Base-by-base conservation (phyloP, 2,888 invertebrate genomes). In the Stenolophus ochropezus region DNA sequence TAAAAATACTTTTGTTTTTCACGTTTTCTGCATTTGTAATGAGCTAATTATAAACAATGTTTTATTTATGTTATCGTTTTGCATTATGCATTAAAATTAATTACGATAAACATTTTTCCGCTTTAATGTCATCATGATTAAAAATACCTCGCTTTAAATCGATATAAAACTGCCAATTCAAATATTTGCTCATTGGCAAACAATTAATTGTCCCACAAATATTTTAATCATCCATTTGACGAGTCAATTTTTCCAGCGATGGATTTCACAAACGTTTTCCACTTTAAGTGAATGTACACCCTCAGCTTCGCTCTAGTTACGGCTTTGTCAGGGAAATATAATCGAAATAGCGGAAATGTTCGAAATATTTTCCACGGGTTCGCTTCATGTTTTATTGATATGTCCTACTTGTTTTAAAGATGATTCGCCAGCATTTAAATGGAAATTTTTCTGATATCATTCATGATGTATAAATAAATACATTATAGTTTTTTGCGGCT, bases 401-500 rank as follows among this genome's bases (percentile, higher is more conserved):
- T 56, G 20, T 56, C 18, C 11, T 56, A 56, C 20, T 56, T 56
- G 21, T 56, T 56, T 20, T 56, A 56, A 56, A 56, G 21, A 42
- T 56, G 56, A 18, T 20, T 20, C 21, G 51, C 16, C 8, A 4
- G 51, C 51, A 53, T 18, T 53, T 53, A 18, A 18, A 53, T 53
- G 16, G 1, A 18, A 53, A 53, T 16, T 42, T 42, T 42, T 42
- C 8, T 42, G 33, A 42, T 42, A 42, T 42, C 33, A 42, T 42
- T 42, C 33, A 42, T 42, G 11, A 11, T 33, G 33, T 42, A 42
- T 42, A 42, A 42, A 42, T 42, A 42, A 6, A 42, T 42, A 42
- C 33, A 42, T 42, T 42, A 42, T 42, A 42, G 11, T 42, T 42
- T 42, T 42, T 42, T 42, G 1, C 33, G 6, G 6, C 33, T 0